Percentiles rank a stretch among this genome's conserved stretches.
Evolutionary conservation across 1,140 invertebrate genomes (phyloP).

Genomic region (Riptortus pedestris): DNA sequence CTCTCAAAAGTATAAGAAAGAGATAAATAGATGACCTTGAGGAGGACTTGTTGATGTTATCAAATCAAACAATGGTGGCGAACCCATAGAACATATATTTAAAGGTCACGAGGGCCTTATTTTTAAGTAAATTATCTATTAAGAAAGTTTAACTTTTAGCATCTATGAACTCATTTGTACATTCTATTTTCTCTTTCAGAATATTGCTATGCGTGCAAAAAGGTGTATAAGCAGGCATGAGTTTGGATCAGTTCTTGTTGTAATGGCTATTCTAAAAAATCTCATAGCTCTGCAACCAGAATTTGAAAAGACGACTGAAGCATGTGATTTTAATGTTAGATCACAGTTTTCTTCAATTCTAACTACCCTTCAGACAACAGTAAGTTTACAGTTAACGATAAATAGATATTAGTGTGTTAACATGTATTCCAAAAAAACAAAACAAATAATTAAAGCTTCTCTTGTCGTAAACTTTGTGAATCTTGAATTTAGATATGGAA

Average conservation of each 20-base stretch:
- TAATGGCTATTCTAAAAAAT: slow-evolving; percentile 79
- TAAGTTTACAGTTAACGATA: slow-evolving; percentile 41
- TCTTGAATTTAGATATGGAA: too few species aligned
- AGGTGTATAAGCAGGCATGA: slow-evolving; percentile 69
- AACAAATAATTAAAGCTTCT: neutral
- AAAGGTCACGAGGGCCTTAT: too few species aligned
- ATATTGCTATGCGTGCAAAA: slow-evolving; percentile 63
- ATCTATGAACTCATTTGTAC: too few species aligned
- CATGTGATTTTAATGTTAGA: slow-evolving; percentile 56
- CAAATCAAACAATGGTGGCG: too few species aligned
- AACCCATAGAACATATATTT: too few species aligned
- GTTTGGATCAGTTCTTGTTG: slow-evolving; percentile 68
- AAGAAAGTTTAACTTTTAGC: too few species aligned
- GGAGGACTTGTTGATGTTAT: too few species aligned
- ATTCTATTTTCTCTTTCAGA: slow-evolving; percentile 44
- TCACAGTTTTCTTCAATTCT: slow-evolving; percentile 63
- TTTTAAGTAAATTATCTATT: too few species aligned
- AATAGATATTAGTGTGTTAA: too few species aligned
- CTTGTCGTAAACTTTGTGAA: neutral
- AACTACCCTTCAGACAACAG: slow-evolving; percentile 62
- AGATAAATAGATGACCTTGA: too few species aligned
- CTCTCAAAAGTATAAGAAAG: too few species aligned
- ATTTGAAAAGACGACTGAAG: slow-evolving; percentile 66
- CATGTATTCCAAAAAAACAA: too few species aligned
- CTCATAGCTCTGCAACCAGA: slow-evolving; percentile 68